Percentiles rank a stretch among this genome's conserved stretches.
Evolutionary conservation across 2,113 vertebrate genomes (phyloP).

Genomic region (Mormyrus lacerda): DNA sequence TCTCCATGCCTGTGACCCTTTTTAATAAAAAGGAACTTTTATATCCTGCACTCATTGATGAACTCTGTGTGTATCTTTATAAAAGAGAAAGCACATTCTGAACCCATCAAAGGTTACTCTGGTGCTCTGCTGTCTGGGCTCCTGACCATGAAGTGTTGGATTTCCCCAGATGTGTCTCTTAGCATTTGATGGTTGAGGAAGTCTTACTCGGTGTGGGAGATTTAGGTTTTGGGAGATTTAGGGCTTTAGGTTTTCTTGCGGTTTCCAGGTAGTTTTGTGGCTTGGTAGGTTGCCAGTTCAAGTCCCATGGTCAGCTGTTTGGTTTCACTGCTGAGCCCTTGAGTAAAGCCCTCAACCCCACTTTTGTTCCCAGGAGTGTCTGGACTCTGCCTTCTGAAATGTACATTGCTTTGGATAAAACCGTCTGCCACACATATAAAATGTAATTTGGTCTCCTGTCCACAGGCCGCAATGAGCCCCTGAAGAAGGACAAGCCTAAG

Average conservation of each 20-base stretch:
- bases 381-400: background rate
- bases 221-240: background rate
- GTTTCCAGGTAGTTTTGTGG: background rate
- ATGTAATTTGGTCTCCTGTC: background rate
- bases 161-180: background rate
- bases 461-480: constrained; percentile 83
- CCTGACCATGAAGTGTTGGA: background rate
- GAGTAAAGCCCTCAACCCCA: background rate
- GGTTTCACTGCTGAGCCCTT: background rate
- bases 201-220: background rate
- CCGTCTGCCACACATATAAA: background rate
- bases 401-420: background rate
- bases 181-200: background rate
- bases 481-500: constrained; percentile 90
- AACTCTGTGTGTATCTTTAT: background rate
- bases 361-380: background rate
- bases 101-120: background rate
- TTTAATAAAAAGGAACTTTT: background rate
- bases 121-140: background rate
- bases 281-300: background rate
- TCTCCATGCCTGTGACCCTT: background rate
- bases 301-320: background rate
- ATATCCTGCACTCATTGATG: background rate
- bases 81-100: background rate
- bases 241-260: background rate